Conservation (phyloP, 2,113 vertebrate species). For the Triplophysa siluroides region DNA sequence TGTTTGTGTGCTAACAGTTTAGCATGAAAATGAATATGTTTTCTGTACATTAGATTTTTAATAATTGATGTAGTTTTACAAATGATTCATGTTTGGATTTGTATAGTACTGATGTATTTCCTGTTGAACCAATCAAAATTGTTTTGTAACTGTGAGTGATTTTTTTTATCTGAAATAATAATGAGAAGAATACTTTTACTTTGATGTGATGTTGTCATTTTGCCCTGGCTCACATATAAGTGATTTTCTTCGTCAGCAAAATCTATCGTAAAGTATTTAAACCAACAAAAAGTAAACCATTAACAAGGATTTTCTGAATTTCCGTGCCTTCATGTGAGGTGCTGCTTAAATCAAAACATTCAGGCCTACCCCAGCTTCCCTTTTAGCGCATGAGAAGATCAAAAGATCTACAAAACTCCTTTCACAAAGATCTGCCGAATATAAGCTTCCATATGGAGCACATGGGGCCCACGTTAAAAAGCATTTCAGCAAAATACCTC, state of each 20-base stretch:
- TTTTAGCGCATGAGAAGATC: neutral
- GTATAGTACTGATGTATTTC: conserved; percentile 12
- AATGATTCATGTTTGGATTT: neutral
- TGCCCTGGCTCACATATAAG: neutral
- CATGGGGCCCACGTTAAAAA: neutral
- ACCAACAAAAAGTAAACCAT: neutral
- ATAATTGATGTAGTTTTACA: conserved; percentile 14
- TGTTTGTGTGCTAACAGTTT: neutral
- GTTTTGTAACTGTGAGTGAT: neutral
- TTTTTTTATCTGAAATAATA: conserved; percentile 3
- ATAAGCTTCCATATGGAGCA: neutral
- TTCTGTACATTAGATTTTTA: conserved; percentile 9
- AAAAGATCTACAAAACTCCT: neutral
- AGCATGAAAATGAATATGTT: neutral
- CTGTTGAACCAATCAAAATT: neutral
- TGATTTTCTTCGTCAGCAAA: neutral
- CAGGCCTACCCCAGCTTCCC: neutral
- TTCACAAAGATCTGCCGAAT: neutral
- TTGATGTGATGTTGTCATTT: neutral
- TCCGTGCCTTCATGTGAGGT: neutral
- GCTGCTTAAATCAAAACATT: neutral
- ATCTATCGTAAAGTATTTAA: neutral
- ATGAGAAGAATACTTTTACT: neutral
- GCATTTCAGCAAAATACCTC: neutral
- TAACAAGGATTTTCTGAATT: neutral